These are phyloP conservation scores for Parelbella ahira DNA, from an alignment of 2,888 invertebrate genomes.

Conservation along the genomic window DNA sequence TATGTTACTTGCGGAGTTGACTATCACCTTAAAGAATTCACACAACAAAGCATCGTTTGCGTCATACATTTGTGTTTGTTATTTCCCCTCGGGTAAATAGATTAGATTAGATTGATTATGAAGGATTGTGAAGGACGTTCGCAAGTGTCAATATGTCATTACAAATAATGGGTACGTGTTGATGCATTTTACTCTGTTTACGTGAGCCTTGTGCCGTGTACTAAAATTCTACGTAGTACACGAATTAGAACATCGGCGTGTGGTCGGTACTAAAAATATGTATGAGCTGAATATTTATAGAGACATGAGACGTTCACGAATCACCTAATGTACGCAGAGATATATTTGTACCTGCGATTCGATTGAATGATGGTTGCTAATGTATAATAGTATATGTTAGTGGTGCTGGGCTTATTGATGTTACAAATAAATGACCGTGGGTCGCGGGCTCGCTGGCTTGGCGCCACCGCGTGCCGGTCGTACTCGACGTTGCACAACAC, in stretches of 20 bases:
- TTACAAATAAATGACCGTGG: constrained; percentile 48
- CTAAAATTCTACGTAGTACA: not conserved
- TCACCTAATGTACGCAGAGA: constrained; percentile 11
- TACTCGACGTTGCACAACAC: constrained; percentile 36
- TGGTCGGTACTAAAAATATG: constrained; percentile 7
- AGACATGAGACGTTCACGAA: constrained; percentile 1
- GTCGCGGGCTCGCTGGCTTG: constrained; percentile 35
- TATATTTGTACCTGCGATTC: not conserved
- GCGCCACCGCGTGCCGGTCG: constrained; percentile 38
- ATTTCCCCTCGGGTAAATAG: constrained; percentile 18
- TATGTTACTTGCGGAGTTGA: too few relatives aligned
- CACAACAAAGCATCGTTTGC: constrained; percentile 18
- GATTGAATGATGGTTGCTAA: constrained; percentile 8
- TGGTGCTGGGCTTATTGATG: constrained; percentile 10
- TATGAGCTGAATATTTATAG: constrained; percentile 2
- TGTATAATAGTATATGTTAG: constrained; percentile 6
- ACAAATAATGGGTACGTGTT: not conserved
- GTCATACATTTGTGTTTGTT: constrained; percentile 15
- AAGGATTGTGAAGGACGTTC: constrained; percentile 29
- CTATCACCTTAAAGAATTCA: constrained; percentile 18
- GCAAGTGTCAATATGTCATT: constrained; percentile 17
- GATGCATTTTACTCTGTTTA: constrained; percentile 5
- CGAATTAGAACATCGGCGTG: constrained; percentile 8
- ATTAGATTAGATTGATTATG: constrained; percentile 31
- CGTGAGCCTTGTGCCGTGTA: not conserved